phyloP scores from a whole-genome alignment of 1,140 invertebrate species.

The Eriocheir sinensis region DNA sequence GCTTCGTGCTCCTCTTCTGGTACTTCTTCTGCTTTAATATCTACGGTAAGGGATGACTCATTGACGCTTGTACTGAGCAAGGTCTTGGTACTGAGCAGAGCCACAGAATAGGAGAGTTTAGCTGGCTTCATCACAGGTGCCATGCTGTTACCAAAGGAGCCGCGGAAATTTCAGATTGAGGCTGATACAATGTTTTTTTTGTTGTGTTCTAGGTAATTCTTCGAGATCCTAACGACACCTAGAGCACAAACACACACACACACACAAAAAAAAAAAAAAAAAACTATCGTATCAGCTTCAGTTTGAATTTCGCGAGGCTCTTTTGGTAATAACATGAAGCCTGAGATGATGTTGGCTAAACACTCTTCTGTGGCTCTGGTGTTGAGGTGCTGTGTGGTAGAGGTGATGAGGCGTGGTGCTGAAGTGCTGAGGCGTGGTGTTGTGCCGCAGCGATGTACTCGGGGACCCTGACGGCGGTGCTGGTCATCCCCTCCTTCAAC shows the following conservation, averaged over 20 bases:
- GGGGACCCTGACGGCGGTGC: constrained; percentile 56
- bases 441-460: constrained; percentile 63
- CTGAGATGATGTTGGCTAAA: too few species aligned
- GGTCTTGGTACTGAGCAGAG: neutral
- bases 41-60: constrained; percentile 34
- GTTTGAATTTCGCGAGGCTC: too few species aligned
- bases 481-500: constrained; percentile 61
- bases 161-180: neutral
- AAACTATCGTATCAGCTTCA: too few species aligned
- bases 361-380: neutral
- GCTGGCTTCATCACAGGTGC: too few species aligned
- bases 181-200: neutral
- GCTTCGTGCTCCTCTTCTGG: constrained; percentile 51
- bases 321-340: too few species aligned
- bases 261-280: too few species aligned
- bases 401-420: too few species aligned
- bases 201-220: too few species aligned
- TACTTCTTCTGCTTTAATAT: constrained; percentile 64
- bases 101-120: neutral
- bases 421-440: neutral
- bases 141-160: too few species aligned
- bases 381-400: neutral
- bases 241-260: too few species aligned
- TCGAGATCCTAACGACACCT: too few species aligned
- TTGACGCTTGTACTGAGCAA: too few species aligned